Base-by-base conservation (phyloP, 2,888 invertebrate species). In the Erebia ligea region DNA sequence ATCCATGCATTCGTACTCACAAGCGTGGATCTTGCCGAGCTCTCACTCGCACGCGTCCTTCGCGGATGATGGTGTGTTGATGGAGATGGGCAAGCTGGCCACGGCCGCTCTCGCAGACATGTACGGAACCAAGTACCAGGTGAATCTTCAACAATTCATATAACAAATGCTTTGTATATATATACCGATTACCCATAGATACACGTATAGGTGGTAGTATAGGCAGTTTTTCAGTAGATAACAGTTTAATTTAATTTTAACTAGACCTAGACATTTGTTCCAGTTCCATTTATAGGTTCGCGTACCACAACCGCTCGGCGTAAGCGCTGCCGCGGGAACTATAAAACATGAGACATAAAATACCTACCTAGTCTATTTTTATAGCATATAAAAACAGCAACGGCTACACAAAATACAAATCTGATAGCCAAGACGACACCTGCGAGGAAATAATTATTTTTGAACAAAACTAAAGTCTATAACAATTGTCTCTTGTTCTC, bases 1-100 rank as follows among this genome's bases (percentile, higher is more conserved):
- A 73, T 94, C 95, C 1, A 85, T 96, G 64, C 96, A 96, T 80
- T 95, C 95, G 17, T 96, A 96, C 81, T 94, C 95, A 0, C 96
- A 96, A 86, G 93, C 95, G 78, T 94, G 95, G 94, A 83, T 95
- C 54, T 86, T 95, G 59, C 95, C 95, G 1, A 95, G 95, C 86
- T 93, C 95, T 2, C 93, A 95, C 71, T 91, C 94, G 34, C 86
- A 87, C 50, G 82, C 86, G 59, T 84, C 90, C 42, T 94, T 93
- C 48, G 82, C 89, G 1, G 95, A 95, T 81, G 95, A 95, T 73
- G 92, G 93, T 21, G 94, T 94, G 21, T 83, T 95, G 67, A 86
- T 93, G 78, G 94, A 94, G 75, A 94, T 95, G 84, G 96, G 95
- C 9, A 93, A 93, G 76, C 91, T 95, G 76, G 96, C 95, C 8